Base-by-base conservation (phyloP, 2,888 invertebrate genomes). In the Gari tellinella region DNA sequence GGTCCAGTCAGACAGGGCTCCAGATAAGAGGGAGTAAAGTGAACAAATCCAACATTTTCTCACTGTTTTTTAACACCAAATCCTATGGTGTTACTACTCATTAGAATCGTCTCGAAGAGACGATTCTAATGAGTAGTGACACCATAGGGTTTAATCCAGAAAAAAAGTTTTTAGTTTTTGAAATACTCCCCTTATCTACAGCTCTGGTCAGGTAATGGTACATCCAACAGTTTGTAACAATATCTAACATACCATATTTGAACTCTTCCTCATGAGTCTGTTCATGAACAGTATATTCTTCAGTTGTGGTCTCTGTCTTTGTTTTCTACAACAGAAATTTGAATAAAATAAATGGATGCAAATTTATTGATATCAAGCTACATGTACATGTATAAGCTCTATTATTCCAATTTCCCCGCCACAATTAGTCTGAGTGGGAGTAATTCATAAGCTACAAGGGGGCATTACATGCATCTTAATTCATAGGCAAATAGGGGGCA, bases 261-360 rank as follows among this genome's bases (percentile, higher is more conserved):
- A 86, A 81, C 40, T 85, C 85, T 37, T 86, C 84, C 12, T 88
- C 87, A 25, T 82, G 81, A 25, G 81, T 69, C 19, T 83, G 72
- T 25, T 81, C 69, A 31, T 63, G 61, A 10, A 66, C 60, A 26
- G 70, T 72, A 23, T 67, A 64, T 40, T 81, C 75, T 38, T 76
- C 63, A 51, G 76, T 75, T 25, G 48, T 72, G 14, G 70, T 70
- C 21, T 76, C 72, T 3, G 64, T 75, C 45, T 73, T 73, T 12
- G 66, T 66, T 17, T 45, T 62, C 75, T 75, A 62, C 5, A 40
- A 38, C 21, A 58, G 8, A 53, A 38, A 31, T 38, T 62, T 4
- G 4, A 49, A 21, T 17, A 8, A 14, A 46, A 14, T 46, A 40
- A 8, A 40, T 40, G 14, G 10, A 40, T 8, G 8, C 40, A 40